Base-by-base conservation (phyloP, 2,888 invertebrate species). In the Escarpia spicata region DNA sequence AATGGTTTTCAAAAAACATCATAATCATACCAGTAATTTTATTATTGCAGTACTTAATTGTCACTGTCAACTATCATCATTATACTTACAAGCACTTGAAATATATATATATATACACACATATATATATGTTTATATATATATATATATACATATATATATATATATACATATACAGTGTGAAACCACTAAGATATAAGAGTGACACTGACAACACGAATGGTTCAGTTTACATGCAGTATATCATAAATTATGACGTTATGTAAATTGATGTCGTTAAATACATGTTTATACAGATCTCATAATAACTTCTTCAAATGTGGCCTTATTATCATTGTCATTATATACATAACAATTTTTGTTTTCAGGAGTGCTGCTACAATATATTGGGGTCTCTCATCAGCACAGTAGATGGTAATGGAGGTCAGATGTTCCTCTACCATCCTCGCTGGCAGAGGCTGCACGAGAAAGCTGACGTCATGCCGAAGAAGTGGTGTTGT, bases 361-460 rank as follows among this genome's bases (percentile, higher is more conserved):
- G 4, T 75, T 52, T 26, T 19, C 75, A 75, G 75, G 75, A 75
- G 26, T 93, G 93, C 92, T 93, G 93, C 58, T 93, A 93, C 92
- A 37, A 90, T 10, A 12, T n/a, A n/a, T 43, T 43, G 6, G 92
- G 92, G 2, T 43, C 91, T 31, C 92, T 93, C 19, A 91, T 93
- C 15, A 90, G 75, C 19, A 90, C 60, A 31, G 89, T 90, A 19
- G 37, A 60, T 15, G 60, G 26, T 15, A n/a, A 26, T 15, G 90
- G 91, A 43, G 93, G 93, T 43, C 92, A 92, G 9, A 43, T 93
- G 3, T 90, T 92, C n/a, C 37, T 91, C 37, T 91, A 91, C 52
- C 92, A 93, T 58, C 91, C 91, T 37, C 44, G 45, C 37, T 91
- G 52, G 44, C 44, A 12, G 37, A 91, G 31, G 45, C 91, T 44